Evolutionary conservation across 2,888 invertebrate genomes (phyloP).

Genomic region (Sympetrum striolatum): DNA sequence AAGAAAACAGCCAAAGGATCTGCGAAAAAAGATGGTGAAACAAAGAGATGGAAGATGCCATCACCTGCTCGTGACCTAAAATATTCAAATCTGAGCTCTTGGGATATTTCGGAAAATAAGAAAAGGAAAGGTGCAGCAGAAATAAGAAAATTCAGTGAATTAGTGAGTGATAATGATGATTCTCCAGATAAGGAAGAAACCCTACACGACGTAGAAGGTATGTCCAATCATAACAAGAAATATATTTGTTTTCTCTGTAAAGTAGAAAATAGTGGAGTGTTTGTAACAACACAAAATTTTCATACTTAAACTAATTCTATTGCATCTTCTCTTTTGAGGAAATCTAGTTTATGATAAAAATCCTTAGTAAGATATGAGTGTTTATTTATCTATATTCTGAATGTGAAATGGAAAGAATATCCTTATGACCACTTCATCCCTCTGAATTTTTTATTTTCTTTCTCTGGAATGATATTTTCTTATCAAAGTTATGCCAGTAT

Average conservation of each 20-base stretch:
- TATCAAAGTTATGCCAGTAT: no score
- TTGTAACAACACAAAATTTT: neutral
- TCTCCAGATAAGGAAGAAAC: neutral
- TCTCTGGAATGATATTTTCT: no score
- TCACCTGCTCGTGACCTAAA: no score
- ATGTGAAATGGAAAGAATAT: no score
- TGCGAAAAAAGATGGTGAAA: neutral
- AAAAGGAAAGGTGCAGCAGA: neutral
- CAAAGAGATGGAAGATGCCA: neutral
- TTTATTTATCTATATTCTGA: no score
- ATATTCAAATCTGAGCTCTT: neutral
- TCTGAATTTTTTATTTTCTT: no score
- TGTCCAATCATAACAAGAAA: neutral
- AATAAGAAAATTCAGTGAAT: neutral
- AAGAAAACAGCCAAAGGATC: neutral
- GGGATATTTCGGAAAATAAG: neutral
- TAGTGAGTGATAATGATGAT: neutral
- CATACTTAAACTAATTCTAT: neutral
- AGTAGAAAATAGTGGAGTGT: neutral
- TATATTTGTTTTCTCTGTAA: neutral
- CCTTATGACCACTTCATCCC: no score
- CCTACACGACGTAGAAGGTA: neutral
- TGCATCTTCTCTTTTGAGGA: neutral
- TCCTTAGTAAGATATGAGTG: neutral
- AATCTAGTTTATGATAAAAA: neutral